A percentile compares a stretch with the other conserved stretches of the same genome.
phyloP scores from a whole-genome alignment of 2,113 vertebrate genomes.

The Dunckerocampus dactyliophorus region DNA sequence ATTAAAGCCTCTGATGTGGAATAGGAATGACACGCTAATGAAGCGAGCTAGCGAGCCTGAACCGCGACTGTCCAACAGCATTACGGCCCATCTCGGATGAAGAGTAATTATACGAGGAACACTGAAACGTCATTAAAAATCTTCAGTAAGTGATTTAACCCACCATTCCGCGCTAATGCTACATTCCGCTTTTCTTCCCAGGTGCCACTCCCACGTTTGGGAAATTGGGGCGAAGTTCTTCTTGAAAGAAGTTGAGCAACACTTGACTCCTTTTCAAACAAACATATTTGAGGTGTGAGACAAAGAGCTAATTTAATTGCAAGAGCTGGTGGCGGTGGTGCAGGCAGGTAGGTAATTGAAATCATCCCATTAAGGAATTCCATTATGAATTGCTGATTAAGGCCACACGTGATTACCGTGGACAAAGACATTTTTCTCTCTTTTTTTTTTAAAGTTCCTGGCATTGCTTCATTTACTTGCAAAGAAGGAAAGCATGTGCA shows the following conservation, averaged over 20 bases:
- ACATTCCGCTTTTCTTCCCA: constrained; percentile 53
- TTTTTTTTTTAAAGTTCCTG: constrained; percentile 35
- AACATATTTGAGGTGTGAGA: constrained; percentile 39
- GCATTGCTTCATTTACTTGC: constrained; percentile 48
- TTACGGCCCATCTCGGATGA: constrained; percentile 99
- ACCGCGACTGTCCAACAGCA: constrained; percentile 99
- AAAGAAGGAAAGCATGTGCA: neutral
- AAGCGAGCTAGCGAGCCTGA: constrained; percentile 99
- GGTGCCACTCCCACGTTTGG: constrained; percentile 40
- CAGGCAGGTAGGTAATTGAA: constrained; percentile 87
- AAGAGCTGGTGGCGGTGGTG: constrained; percentile 71
- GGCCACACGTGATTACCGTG: constrained; percentile 88
- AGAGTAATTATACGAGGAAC: constrained; percentile 99
- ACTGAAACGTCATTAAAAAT: constrained; percentile 99
- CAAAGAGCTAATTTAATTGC: constrained; percentile 61
- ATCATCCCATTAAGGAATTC: constrained; percentile 98
- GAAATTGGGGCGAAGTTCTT: constrained; percentile 72
- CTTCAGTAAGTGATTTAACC: constrained; percentile 99
- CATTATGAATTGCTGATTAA: constrained; percentile 97
- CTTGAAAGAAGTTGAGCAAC: constrained; percentile 77
- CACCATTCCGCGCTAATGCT: constrained; percentile 92
- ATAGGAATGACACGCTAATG: constrained; percentile 99
- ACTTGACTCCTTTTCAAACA: constrained; percentile 7
- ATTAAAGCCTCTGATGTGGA: constrained; percentile 99
- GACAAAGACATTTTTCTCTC: constrained; percentile 81